phyloP scores from a whole-genome alignment of 2,797 vertebrate genomes.

The Hydrocynus forskahlii region DNA sequence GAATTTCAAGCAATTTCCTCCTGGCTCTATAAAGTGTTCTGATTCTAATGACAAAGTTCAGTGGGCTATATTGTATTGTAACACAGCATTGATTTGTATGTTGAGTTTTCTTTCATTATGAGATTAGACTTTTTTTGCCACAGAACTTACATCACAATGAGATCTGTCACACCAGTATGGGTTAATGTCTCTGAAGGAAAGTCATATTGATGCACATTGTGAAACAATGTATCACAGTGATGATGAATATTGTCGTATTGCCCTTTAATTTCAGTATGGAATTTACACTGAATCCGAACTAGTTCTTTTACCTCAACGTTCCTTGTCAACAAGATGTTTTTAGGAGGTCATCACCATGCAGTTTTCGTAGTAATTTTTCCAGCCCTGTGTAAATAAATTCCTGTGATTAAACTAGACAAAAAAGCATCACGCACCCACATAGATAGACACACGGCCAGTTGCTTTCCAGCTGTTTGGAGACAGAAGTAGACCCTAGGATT shows the following conservation, averaged over 20 bases:
- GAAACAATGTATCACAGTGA: too few relatives aligned
- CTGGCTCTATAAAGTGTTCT: too few relatives aligned
- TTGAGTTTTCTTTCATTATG: too few relatives aligned
- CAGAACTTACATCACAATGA: background rate
- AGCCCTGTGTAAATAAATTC: slow-evolving; percentile 1
- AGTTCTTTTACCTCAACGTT: background rate
- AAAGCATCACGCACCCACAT: slow-evolving; percentile 23
- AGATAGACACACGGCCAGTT: slow-evolving; percentile 28
- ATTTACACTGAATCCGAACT: background rate
- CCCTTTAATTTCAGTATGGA: background rate
- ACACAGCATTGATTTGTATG: too few relatives aligned
- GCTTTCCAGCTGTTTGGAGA: slow-evolving; percentile 49
- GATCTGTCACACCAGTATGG: background rate
- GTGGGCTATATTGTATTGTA: too few relatives aligned
- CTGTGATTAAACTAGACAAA: slow-evolving; percentile 12
- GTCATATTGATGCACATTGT: too few relatives aligned
- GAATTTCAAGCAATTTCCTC: too few relatives aligned
- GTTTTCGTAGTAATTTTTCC: background rate
- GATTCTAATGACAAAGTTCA: too few relatives aligned
- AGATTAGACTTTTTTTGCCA: background rate
- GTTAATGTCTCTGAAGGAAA: background rate
- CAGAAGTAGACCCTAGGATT: slow-evolving; percentile 8
- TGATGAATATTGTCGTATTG: too few relatives aligned
- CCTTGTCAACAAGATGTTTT: slow-evolving; percentile 9
- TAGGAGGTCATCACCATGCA: background rate